phyloP scores from a whole-genome alignment of 2,888 invertebrate genomes.

The Nasonovia ribisnigri region DNA sequence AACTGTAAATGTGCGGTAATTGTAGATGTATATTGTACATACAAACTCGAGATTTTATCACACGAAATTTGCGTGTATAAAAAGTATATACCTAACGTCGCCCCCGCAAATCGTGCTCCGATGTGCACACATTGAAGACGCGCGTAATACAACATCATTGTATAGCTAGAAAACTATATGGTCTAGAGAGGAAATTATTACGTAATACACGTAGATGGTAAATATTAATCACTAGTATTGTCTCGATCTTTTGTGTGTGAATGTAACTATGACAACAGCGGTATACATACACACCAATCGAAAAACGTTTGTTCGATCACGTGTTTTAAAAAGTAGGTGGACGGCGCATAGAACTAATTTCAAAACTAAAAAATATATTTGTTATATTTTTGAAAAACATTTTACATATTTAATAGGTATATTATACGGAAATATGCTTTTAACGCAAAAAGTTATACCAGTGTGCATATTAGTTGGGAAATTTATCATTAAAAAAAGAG shows the following conservation, averaged over 20 bases:
- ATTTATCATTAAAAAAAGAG: neutral
- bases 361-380: neutral
- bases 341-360: neutral
- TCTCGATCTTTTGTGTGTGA: neutral
- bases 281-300: neutral
- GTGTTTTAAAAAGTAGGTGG: neutral
- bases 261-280: constrained; percentile 43
- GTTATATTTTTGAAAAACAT: neutral
- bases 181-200: constrained; percentile 6
- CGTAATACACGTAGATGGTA: neutral
- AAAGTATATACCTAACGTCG: neutral
- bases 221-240: neutral
- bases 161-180: neutral
- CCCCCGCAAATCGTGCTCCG: neutral
- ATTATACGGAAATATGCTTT: neutral
- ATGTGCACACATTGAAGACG: neutral
- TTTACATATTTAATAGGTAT: neutral
- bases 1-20: neutral
- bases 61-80: neutral
- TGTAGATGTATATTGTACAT: neutral
- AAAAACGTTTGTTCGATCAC: constrained; percentile 46
- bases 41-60: neutral
- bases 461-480: neutral
- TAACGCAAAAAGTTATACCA: neutral
- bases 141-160: neutral